These are phyloP conservation scores for Ivindomyrus marchei DNA, from an alignment of 2,113 vertebrate genomes.

Conservation along the genomic window DNA sequence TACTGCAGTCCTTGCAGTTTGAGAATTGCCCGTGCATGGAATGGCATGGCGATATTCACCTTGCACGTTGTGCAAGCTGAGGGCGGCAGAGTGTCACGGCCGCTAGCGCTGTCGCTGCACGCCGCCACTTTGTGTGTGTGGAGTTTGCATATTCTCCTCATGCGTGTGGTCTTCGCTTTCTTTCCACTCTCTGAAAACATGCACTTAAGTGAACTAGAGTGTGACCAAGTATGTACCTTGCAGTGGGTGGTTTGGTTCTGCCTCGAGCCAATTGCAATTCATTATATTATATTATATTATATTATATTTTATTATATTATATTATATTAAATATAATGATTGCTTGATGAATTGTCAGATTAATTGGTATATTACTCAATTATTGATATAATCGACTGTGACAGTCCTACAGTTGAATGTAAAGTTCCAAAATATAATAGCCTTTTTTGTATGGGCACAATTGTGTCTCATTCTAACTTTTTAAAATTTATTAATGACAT, in stretches of 20 bases:
- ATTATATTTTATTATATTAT: background rate
- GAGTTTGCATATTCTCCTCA: background rate
- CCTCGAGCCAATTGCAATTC: too few species aligned
- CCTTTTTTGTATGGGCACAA: background rate
- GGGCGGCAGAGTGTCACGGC: background rate
- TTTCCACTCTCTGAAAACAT: background rate
- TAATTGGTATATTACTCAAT: background rate
- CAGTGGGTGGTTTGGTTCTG: too few species aligned
- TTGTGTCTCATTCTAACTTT: background rate
- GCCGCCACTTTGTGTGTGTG: background rate
- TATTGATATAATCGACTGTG: background rate
- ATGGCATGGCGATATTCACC: too few species aligned
- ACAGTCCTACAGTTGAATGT: background rate
- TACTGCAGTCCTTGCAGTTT: too few species aligned
- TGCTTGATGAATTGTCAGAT: background rate
- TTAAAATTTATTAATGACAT: background rate
- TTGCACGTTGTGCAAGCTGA: too few species aligned
- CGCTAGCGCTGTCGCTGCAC: background rate
- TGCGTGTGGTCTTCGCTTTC: background rate
- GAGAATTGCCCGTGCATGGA: too few species aligned
- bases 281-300: too few species aligned
- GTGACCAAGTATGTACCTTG: background rate
- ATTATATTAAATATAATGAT: background rate
- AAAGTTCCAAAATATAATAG: background rate
- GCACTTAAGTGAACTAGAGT: background rate